phyloP scores from a whole-genome alignment of 2,797 vertebrate species.

The Nyctalus aviator region DNA sequence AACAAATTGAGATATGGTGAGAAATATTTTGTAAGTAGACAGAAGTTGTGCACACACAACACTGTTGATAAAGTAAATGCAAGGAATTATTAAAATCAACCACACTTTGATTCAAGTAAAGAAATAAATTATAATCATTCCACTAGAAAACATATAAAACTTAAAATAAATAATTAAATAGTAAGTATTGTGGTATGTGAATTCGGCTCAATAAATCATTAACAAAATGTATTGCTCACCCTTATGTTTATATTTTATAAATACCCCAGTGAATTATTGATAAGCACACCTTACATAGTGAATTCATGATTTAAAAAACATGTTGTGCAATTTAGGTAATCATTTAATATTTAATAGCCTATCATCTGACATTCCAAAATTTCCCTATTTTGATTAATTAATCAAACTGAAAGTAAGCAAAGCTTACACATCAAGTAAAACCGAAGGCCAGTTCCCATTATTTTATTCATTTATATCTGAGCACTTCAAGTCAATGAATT shows the following conservation, averaged over 20 bases:
- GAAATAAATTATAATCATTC: neutral
- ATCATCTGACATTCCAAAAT: neutral
- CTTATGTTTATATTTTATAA: neutral
- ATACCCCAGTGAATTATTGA: neutral
- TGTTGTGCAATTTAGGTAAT: neutral
- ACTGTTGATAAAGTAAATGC: neutral
- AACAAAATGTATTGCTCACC: neutral
- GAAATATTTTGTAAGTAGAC: neutral
- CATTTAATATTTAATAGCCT: neutral
- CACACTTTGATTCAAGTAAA: neutral
- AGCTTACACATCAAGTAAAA: neutral
- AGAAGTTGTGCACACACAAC: neutral
- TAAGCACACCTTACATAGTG: neutral
- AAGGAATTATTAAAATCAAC: neutral
- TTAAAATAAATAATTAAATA: neutral
- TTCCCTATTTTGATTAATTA: neutral
- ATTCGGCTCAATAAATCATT: neutral
- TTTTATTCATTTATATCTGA: neutral
- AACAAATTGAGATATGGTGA: neutral
- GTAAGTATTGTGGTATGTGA: neutral
- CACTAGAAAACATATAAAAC: neutral
- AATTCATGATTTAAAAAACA: neutral
- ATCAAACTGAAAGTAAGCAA: neutral
- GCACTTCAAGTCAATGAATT: neutral
- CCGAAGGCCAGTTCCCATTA: slow-evolving; percentile 15